A percentile compares a stretch with the other conserved stretches of the same genome.
Conservation (phyloP, 2,113 vertebrate species). For the Bubo blakistoni region DNA sequence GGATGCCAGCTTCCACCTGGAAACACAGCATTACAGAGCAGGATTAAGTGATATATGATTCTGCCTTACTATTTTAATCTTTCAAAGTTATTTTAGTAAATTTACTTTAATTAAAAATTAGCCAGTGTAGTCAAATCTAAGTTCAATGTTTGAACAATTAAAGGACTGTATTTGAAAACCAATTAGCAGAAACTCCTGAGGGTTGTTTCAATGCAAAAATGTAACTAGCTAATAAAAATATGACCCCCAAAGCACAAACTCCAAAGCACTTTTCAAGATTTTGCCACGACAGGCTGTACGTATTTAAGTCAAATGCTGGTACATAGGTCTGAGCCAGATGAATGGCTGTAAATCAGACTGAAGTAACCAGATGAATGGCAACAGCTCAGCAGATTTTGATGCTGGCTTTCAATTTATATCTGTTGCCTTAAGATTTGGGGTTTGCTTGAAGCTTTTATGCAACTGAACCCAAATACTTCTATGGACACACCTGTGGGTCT, state of each 20-base stretch:
- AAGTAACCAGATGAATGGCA: neutral
- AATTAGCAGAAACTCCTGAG: conserved; percentile 61
- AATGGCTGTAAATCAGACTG: neutral
- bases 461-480: neutral
- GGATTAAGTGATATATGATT: conserved; percentile 13
- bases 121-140: conserved; percentile 19
- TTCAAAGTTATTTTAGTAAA: conserved; percentile 36
- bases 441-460: neutral
- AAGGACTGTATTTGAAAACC: conserved; percentile 42
- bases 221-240: conserved; percentile 41
- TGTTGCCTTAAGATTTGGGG: neutral
- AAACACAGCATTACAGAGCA: neutral
- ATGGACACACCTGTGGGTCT: neutral
- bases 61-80: conserved; percentile 6
- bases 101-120: conserved; percentile 56
- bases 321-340: neutral
- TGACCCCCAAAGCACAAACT: conserved; percentile 12
- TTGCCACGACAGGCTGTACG: neutral
- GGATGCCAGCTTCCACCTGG: neutral
- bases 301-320: neutral
- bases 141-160: conserved; percentile 51
- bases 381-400: neutral
- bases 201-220: neutral
- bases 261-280: neutral
- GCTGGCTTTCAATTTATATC: neutral